Evolutionary conservation across 2,888 invertebrate species (phyloP).

Genomic region (Crossocerus cetratus): DNA sequence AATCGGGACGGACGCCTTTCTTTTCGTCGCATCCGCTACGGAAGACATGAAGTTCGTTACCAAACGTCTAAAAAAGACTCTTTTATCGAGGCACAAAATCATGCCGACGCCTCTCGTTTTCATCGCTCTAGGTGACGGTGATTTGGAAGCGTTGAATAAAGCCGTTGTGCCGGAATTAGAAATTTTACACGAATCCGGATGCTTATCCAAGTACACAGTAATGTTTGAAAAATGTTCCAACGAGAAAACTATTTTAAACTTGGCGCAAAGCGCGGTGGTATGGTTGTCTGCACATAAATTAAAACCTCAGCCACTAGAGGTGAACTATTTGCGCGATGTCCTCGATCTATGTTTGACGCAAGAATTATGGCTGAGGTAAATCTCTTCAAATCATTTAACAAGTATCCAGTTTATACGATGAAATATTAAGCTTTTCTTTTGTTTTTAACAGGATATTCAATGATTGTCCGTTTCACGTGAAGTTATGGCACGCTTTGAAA

Average conservation of each 20-base stretch:
- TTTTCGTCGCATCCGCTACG: conserved; percentile 65
- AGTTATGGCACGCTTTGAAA: conserved; percentile 75
- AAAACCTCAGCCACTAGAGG: conserved; percentile 66
- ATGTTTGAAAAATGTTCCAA: conserved; percentile 59
- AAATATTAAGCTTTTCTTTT: neutral
- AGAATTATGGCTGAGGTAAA: conserved; percentile 72
- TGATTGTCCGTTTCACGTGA: conserved; percentile 63
- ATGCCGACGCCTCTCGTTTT: conserved; percentile 70
- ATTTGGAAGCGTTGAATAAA: conserved; percentile 29
- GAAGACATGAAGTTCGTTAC: conserved; percentile 60
- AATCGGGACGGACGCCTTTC: conserved; percentile 68
- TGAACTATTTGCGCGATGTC: conserved; percentile 65
- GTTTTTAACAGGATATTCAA: conserved; percentile 66
- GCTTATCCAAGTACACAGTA: conserved; percentile 69
- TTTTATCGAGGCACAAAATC: conserved; percentile 66
- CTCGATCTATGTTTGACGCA: conserved; percentile 66
- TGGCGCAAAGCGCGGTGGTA: conserved; percentile 65
- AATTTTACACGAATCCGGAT: conserved; percentile 64
- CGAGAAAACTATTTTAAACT: conserved; percentile 61
- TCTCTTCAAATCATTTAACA: neutral
- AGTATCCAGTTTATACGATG: neutral
- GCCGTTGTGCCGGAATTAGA: conserved; percentile 58
- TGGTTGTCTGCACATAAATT: conserved; percentile 71
- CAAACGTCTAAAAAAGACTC: conserved; percentile 66
- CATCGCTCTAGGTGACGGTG: conserved; percentile 60